Evolutionary conservation across 2,888 invertebrate species (phyloP), one percentile per base, ranked within the genome.

Genomic region (Scaptodrosophila latifasciaeformis): DNA sequence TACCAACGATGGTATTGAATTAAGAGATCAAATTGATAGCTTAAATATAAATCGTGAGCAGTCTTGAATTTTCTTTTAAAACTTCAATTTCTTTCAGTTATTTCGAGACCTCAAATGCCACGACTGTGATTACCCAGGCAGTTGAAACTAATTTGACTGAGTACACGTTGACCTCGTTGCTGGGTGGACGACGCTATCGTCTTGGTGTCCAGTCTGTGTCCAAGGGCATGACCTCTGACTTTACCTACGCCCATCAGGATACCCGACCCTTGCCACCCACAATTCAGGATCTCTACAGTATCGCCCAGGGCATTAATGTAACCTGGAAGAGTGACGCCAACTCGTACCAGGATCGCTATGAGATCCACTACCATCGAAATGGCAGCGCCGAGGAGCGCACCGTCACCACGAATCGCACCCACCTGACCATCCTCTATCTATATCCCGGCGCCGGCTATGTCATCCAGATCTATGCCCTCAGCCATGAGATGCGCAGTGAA

Each of bases 241-340:
- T 92, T 76, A 90, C 90, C 13, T 87, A 88, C 17, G 88, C 92
- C 40, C 90, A 90, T 77, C 92, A 93, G 66, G 91, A 92, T 5
- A 96, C 96, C 34, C 90, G 91, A 39, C 96, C 96, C 13, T 93
- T 95, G 46, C 93, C 96, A 53, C 96, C 96, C 0, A 93, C 95
- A 59, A 93, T 96, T 66, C 93, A 93, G 85, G 92, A 93, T 70
- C 86, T 93, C 10, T 90, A 90, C 70, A 91, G 94, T 2, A 90
- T 92, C 60, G 89, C 90, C 27, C 89, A 90, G 67, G 92, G 91
- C 17, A 87, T 96, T 69, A 93, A 92, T 69, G 93, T 96, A 54
- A 93, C 93, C 24, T 96, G 96, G 96, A 94, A 95, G 87, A 94
- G 95, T 57, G 96, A 96, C 87, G 96, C 96, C 4, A 94, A 93